phyloP scores from a whole-genome alignment of 2,797 vertebrate species.

The Acanthurus lineatus region DNA sequence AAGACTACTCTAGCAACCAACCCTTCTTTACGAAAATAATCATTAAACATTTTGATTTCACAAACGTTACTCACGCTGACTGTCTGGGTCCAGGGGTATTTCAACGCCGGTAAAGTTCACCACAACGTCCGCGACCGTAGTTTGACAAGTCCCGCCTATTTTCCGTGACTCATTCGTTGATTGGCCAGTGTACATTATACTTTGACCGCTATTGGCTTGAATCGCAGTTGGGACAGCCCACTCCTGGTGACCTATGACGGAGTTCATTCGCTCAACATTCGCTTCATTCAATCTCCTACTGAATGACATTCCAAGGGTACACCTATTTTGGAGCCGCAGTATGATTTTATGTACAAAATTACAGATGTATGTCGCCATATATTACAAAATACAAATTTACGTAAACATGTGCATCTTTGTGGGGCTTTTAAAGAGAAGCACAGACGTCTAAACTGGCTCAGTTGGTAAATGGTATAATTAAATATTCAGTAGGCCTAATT shows the following conservation, averaged over 20 bases:
- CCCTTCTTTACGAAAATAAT: background rate
- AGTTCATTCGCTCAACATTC: conserved; percentile 46
- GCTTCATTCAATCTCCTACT: conserved; percentile 57
- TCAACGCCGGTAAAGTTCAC: conserved; percentile 81
- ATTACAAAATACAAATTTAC: background rate
- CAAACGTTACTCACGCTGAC: conserved; percentile 70
- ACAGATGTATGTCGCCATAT: fast-evolving
- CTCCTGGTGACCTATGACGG: conserved; percentile 25
- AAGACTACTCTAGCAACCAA: fast-evolving
- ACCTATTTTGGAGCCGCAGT: background rate
- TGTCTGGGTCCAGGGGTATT: conserved; percentile 58
- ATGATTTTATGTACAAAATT: background rate
- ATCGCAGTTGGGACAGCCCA: background rate
- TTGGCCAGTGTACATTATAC: conserved; percentile 55
- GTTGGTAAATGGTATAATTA: background rate
- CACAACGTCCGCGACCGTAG: conserved; percentile 72
- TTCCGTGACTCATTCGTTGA: conserved; percentile 8
- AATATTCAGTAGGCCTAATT: background rate
- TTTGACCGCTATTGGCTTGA: conserved; percentile 65
- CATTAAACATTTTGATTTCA: background rate
- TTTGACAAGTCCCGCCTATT: conserved; percentile 68
- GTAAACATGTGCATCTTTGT: background rate
- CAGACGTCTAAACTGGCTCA: too few relatives aligned
- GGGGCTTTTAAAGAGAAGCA: background rate
- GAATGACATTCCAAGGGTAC: conserved; percentile 84